These are phyloP conservation scores for Hippocampus barbouri DNA, from an alignment of 2,113 vertebrate species.

Conservation along the genomic window DNA sequence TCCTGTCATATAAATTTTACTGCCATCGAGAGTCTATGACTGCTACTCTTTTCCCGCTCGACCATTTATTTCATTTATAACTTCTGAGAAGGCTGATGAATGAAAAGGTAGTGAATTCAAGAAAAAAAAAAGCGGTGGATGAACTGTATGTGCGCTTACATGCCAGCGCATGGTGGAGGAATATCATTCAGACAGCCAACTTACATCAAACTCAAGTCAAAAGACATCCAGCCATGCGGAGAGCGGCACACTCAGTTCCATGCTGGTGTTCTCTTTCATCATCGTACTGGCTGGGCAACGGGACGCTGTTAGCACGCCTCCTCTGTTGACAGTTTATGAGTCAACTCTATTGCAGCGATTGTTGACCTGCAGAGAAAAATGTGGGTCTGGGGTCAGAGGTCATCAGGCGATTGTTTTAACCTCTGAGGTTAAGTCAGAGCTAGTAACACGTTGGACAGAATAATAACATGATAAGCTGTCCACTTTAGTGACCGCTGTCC, in stretches of 20 bases:
- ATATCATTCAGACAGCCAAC: not conserved
- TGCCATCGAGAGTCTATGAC: not conserved
- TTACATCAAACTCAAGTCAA: not conserved
- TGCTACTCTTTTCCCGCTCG: not conserved
- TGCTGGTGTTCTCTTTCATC: constrained; percentile 1
- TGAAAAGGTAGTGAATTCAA: no score
- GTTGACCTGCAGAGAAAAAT: constrained; percentile 3
- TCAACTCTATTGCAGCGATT: constrained; percentile 20
- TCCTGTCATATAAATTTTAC: not conserved
- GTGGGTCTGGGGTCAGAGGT: constrained; percentile 12
- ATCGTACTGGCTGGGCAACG: constrained; percentile 1
- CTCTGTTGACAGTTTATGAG: constrained; percentile 40
- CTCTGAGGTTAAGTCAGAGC: not conserved
- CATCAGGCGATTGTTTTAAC: constrained; percentile 16
- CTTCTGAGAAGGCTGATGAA: not conserved
- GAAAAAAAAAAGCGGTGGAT: no score
- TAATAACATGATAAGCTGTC: not conserved
- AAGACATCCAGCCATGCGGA: not conserved
- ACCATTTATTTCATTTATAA: not conserved
- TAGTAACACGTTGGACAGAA: not conserved
- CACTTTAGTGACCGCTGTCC: no score
- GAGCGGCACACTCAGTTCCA: not conserved
- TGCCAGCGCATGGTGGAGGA: no score
- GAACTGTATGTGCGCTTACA: no score
- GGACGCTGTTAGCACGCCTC: constrained; percentile 21